Conservation (phyloP, 2,113 vertebrate species). For the Gopherus flavomarginatus region DNA sequence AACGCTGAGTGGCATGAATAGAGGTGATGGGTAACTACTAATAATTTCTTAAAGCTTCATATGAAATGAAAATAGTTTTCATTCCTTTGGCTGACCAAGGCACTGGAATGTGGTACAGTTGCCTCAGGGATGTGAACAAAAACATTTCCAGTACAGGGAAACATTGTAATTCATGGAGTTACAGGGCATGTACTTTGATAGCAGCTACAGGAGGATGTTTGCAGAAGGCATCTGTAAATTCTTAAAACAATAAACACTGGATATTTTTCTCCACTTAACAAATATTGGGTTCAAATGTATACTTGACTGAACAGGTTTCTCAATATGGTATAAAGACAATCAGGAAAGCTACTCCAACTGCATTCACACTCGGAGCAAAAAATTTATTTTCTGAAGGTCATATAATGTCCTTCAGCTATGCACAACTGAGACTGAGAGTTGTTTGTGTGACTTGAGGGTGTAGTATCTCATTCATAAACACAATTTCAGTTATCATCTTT, state of each 20-base stretch:
- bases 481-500: background rate
- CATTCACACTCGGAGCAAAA: background rate
- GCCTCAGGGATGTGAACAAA: slow-evolving; percentile 23
- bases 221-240: slow-evolving; percentile 34
- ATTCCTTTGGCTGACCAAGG: slow-evolving; percentile 25
- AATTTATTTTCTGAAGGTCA: background rate
- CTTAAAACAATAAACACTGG: slow-evolving; percentile 78
- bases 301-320: slow-evolving; percentile 75
- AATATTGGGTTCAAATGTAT: slow-evolving; percentile 15
- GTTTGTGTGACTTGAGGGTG: background rate
- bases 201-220: slow-evolving; percentile 60
- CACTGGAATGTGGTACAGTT: slow-evolving; percentile 52
- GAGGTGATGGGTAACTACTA: slow-evolving; percentile 1
- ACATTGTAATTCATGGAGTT: slow-evolving; percentile 29
- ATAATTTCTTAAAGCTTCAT: slow-evolving; percentile 19
- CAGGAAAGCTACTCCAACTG: fast-evolving
- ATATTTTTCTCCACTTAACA: slow-evolving; percentile 15
- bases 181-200: slow-evolving; percentile 38
- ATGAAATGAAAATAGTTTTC: slow-evolving; percentile 41
- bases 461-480: background rate
- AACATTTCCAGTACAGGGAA: slow-evolving; percentile 23
- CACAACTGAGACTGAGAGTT: background rate
- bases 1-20: background rate
- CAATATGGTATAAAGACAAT: slow-evolving; percentile 45
- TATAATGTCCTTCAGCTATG: background rate